phyloP scores from a whole-genome alignment of 1,140 invertebrate genomes.

The Patella vulgata region DNA sequence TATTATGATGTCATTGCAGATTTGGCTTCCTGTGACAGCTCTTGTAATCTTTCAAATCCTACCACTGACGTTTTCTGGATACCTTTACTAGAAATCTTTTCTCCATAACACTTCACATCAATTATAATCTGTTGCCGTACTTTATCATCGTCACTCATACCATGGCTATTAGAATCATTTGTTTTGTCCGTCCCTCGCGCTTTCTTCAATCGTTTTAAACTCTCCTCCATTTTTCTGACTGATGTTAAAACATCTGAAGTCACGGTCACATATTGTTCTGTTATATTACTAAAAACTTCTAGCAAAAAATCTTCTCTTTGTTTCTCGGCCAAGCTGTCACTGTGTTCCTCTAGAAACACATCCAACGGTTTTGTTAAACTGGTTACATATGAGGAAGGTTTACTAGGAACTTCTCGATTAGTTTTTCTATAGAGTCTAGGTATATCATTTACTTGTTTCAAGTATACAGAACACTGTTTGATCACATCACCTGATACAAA shows the following conservation, averaged over 20 bases:
- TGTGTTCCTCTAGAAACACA: conserved; percentile 57
- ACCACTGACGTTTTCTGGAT: conserved; percentile 32
- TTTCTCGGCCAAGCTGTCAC: conserved; percentile 33
- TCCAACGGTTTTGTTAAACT: conserved; percentile 52
- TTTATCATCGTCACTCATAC: conserved; percentile 89
- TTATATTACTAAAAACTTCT: conserved; percentile 48
- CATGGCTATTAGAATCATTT: conserved; percentile 51
- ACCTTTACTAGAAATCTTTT: conserved; percentile 54
- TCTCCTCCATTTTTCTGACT: conserved; percentile 94
- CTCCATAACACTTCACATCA: conserved; percentile 76
- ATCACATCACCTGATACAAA: conserved; percentile 57
- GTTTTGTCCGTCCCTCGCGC: conserved; percentile 73
- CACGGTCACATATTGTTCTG: conserved; percentile 69
- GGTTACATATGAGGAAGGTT: conserved; percentile 58
- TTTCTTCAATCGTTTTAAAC: conserved; percentile 91
- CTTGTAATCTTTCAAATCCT: conserved; percentile 40
- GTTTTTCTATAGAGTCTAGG: conserved; percentile 92
- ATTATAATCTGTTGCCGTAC: conserved; percentile 89
- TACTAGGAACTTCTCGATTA: conserved; percentile 78
- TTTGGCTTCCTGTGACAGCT: conserved; percentile 53
- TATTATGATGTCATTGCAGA: conserved; percentile 43
- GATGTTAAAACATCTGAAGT: conserved; percentile 90
- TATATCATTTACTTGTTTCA: conserved; percentile 83
- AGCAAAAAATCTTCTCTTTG: conserved; percentile 42
- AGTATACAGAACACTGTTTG: conserved; percentile 58